Conservation (phyloP, 2,888 invertebrate genomes). For the Brachyopa scutellaris region DNA sequence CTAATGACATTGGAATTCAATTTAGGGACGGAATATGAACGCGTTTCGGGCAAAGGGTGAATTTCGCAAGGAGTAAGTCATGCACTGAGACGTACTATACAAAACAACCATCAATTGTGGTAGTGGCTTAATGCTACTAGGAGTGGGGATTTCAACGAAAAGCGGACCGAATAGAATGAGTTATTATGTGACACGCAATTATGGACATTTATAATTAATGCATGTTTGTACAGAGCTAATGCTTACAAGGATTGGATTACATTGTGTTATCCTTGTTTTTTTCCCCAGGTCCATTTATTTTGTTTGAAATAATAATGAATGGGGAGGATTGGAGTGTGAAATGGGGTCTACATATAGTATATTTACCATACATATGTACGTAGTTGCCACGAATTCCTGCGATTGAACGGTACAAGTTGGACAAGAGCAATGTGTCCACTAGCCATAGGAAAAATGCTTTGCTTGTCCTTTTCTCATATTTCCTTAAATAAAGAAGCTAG, state of each 20-base stretch:
- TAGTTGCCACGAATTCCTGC: too few species aligned
- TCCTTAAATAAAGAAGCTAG: too few species aligned
- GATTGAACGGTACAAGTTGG: too few species aligned
- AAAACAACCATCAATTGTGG: constrained; percentile 37
- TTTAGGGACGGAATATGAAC: constrained; percentile 21
- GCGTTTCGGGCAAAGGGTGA: constrained; percentile 10
- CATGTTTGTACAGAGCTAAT: constrained; percentile 24
- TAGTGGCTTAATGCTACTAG: too few species aligned
- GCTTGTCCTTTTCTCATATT: too few species aligned
- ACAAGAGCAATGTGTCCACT: too few species aligned
- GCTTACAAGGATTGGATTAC: constrained; percentile 18
- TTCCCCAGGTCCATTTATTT: background rate
- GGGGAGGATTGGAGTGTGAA: too few species aligned
- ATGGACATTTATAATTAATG: constrained; percentile 48
- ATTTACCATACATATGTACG: too few species aligned
- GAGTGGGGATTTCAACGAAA: too few species aligned
- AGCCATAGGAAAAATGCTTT: too few species aligned
- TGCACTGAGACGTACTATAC: constrained; percentile 22
- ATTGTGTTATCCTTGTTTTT: background rate
- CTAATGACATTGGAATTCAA: constrained; percentile 38
- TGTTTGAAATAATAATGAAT: constrained; percentile 22
- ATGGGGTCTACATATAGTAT: too few species aligned
- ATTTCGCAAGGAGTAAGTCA: constrained; percentile 36
- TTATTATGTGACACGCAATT: constrained; percentile 46
- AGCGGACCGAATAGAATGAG: constrained; percentile 47